Conservation (phyloP, 2,797 vertebrate species). For the Streptopelia turtur region DNA sequence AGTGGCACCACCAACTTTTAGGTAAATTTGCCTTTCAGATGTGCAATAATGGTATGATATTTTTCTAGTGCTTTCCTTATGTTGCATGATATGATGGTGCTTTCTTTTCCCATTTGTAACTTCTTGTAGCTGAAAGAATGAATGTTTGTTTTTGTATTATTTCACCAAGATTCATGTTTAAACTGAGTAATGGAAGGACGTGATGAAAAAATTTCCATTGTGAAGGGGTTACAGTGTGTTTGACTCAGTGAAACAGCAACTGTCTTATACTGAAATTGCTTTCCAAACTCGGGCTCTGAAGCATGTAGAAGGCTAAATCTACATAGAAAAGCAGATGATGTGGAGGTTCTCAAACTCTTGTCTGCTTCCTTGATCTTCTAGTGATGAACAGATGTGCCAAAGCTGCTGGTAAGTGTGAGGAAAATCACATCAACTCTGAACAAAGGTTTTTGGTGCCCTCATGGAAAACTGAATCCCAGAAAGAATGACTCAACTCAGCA, state of each 20-base stretch:
- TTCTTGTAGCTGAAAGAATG: not conserved
- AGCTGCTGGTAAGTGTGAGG: not conserved
- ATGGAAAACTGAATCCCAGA: not conserved
- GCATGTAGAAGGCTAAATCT: not conserved
- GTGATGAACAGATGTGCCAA: not conserved
- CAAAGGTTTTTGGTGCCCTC: not conserved
- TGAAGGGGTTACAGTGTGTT: not conserved
- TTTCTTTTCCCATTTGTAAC: not conserved
- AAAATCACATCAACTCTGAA: not conserved
- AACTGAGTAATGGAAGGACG: not conserved
- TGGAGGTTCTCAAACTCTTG: not conserved
- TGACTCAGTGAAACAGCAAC: not conserved
- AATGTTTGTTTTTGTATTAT: not conserved
- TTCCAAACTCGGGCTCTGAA: not conserved
- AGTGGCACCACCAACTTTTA: not conserved
- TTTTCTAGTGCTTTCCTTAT: not conserved
- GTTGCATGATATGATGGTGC: not conserved
- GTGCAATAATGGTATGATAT: not conserved
- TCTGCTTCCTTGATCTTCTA: not conserved
- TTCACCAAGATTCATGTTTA: not conserved
- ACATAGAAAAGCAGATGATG: not conserved
- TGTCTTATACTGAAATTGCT: not conserved
- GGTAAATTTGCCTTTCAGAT: not conserved
- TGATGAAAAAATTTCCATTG: not conserved
- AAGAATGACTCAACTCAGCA: not conserved